Evolutionary conservation across 2,888 invertebrate genomes (phyloP), one percentile per base, ranked within the genome.

Genomic region (Plagodis pulveraria): DNA sequence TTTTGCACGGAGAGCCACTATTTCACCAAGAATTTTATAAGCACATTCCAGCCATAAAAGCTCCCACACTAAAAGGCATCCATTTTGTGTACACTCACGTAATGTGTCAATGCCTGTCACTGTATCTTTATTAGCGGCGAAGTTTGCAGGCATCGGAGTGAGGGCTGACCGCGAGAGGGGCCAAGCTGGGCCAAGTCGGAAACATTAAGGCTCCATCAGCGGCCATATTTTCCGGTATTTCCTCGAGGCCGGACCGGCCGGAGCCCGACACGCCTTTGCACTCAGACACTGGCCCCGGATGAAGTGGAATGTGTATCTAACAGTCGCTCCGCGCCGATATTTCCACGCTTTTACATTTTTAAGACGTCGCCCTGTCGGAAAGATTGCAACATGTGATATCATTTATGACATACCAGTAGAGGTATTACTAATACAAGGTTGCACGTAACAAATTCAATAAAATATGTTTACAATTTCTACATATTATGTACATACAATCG

Each of bases 141-240:
- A 81, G 75, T 80, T 86, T 83, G 81, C 80, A 81, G 81, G 78
- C 76, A 77, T 82, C 77, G 83, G 84, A 82, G 80, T 77, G 78
- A 61, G 66, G 65, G 81, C 78, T 88, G 88, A 86, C 89, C 90
- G 87, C 88, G 79, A 85, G 85, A 79, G 77, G 83, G 78, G 81
- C 80, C 55, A 51, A 56, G 60, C 58, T 48, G 49, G 60, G 52
- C 60, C 83, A 85, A 89, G 86, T 84, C 89, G 89, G 90, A 90
- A 89, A 88, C 91, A 91, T 91, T 91, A 90, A 83, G 89, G 89
- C 85, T 86, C 89, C 89, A 89, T 89, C 87, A 86, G 86, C 78
- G 84, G 84, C 87, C 85, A 89, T 89, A 90, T 88, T 90, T 89
- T 87, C 88, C 86, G 88, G 86, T 87, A 86, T 87, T 89, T 89